Percentiles rank a stretch among this genome's conserved stretches.
Conservation (phyloP, 2,888 invertebrate species). For the Aricia artaxerxes region DNA sequence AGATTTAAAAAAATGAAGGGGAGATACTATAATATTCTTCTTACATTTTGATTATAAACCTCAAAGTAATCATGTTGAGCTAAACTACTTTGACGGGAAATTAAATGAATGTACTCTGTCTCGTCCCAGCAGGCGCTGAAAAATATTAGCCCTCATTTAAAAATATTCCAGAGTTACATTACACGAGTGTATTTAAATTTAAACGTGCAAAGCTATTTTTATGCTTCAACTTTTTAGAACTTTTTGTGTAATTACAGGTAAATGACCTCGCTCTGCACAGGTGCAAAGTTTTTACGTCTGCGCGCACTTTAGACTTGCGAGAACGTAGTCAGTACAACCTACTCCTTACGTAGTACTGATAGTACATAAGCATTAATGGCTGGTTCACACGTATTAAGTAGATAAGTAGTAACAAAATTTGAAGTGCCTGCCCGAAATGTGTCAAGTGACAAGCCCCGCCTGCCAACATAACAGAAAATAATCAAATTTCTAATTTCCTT, state of each 20-base stretch:
- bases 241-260: constrained; percentile 9
- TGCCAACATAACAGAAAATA: too few relatives aligned
- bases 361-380: too few relatives aligned
- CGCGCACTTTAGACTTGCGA: neutral
- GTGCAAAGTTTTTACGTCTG: neutral
- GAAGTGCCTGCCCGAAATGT: too few relatives aligned
- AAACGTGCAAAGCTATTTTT: neutral
- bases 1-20: too few relatives aligned
- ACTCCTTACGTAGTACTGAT: too few relatives aligned
- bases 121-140: constrained; percentile 47
- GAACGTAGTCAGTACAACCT: neutral
- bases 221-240: constrained; percentile 1
- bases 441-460: too few relatives aligned
- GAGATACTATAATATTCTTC: neutral
- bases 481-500: too few relatives aligned
- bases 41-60: constrained; percentile 33
- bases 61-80: constrained; percentile 66
- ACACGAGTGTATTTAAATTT: constrained; percentile 29
- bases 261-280: neutral
- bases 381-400: too few relatives aligned
- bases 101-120: constrained; percentile 71
- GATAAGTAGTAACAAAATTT: too few relatives aligned
- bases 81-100: constrained; percentile 67
- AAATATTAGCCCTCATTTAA: constrained; percentile 45
- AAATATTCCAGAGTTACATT: constrained; percentile 38